Conservation (phyloP, 2,797 vertebrate species). For the Arnoldichthys spilopterus region DNA sequence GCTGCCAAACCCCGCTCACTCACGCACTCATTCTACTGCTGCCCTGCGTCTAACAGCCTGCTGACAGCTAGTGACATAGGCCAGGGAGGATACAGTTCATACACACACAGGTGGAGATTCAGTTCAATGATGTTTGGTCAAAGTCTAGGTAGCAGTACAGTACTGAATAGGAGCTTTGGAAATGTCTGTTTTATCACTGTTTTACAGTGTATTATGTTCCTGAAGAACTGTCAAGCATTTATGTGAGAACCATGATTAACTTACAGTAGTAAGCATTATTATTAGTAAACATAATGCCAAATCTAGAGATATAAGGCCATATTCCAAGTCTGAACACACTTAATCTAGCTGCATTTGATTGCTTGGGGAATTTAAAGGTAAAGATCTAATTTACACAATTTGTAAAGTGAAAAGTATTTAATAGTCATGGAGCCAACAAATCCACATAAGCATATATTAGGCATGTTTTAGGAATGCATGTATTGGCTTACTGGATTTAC, state of each 20-base stretch:
- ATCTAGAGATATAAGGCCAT: no score
- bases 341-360: no score
- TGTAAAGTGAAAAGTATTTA: no score
- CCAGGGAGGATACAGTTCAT: not conserved
- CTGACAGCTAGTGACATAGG: slow-evolving; percentile 33
- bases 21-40: not conserved
- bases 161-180: not conserved
- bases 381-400: no score
- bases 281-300: no score
- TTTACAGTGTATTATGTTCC: not conserved
- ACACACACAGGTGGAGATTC: not conserved
- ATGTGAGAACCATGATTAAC: not conserved
- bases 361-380: no score
- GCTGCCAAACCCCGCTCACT: slow-evolving; percentile 43
- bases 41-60: slow-evolving; percentile 18
- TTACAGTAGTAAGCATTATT: no score
- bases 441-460: not conserved
- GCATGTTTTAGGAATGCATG: not conserved
- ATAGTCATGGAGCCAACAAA: not conserved
- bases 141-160: not conserved
- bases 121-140: not conserved
- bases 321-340: no score
- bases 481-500: not conserved
- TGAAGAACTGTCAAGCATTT: no score
- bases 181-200: not conserved